Conservation (phyloP, 2,888 invertebrate genomes). For the Drosophila recens region DNA sequence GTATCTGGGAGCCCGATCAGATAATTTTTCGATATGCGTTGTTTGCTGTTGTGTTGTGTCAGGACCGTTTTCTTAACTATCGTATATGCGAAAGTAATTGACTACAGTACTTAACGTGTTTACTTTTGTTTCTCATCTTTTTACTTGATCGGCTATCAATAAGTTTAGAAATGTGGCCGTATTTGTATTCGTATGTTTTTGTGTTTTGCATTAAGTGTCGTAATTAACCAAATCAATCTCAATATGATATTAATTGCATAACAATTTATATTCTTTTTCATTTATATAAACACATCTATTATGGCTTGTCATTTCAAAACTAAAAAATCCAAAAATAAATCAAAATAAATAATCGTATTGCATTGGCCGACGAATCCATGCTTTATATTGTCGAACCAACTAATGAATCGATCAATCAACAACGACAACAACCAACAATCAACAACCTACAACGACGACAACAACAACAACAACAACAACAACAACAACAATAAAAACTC, state of each 20-base stretch:
- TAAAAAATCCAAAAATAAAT: slow-evolving; percentile 11
- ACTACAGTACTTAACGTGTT: slow-evolving; percentile 13
- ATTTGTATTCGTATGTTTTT: slow-evolving; percentile 41
- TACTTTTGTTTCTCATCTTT: not conserved
- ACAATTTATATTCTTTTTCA: slow-evolving; percentile 69
- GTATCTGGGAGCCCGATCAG: slow-evolving; percentile 43
- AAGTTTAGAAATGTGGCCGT: slow-evolving; percentile 31
- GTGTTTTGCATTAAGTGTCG: slow-evolving; percentile 57
- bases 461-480: slow-evolving; percentile 6
- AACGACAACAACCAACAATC: slow-evolving; percentile 5
- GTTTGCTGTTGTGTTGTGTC: slow-evolving; percentile 70
- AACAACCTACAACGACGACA: slow-evolving; percentile 12
- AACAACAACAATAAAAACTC: slow-evolving; percentile 58
- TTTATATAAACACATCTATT: slow-evolving; percentile 38
- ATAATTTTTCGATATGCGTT: slow-evolving; percentile 54
- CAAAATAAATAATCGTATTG: slow-evolving; percentile 19
- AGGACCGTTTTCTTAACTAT: slow-evolving; percentile 31
- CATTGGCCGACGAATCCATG: slow-evolving; percentile 18
- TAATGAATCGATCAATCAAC: slow-evolving; percentile 18
- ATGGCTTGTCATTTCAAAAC: slow-evolving; percentile 57
- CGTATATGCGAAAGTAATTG: slow-evolving; percentile 9
- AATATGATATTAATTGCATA: slow-evolving; percentile 64
- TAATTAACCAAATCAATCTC: slow-evolving; percentile 30
- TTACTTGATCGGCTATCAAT: slow-evolving; percentile 13
- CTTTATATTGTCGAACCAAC: slow-evolving; percentile 20